Base-by-base conservation (phyloP, 1,140 invertebrate genomes). In the Brachionus rubens region DNA sequence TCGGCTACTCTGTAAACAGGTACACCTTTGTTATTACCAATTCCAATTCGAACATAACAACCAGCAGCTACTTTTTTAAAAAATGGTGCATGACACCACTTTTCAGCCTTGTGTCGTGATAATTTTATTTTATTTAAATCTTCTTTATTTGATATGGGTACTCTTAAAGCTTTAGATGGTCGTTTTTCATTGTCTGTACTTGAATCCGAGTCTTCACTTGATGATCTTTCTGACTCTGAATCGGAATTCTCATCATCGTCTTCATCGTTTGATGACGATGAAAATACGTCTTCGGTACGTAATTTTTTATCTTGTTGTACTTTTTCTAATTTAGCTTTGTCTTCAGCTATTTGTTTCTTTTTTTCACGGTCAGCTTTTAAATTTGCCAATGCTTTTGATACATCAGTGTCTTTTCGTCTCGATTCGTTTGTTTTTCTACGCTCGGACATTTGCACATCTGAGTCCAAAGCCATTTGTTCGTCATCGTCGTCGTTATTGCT, bases 31-130 rank as follows among this genome's bases (percentile, higher is more conserved):
- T 95, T 91, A 80, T 91, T 91, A 0, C 96, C 96, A 80, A 99
- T 98, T 24, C 94, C 93, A 81, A 99, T 93, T 26, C 94, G 87
- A 0, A 98, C 96, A 86, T 93, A 99, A 83, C 93, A 97, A 28
- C 95, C 95, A 77, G 88, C 88, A 1, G 92, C 92, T 2, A 94
- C 91, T 50, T 90, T 88, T 78, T 90, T 89, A 81, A 99, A 99
- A 83, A 96, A 96, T 14, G 96, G 96, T 78, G 96, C 87, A 86
- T 98, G 94, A 16, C 98, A 92, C 83, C 96, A 93, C 85, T 85
- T 89, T 85, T 97, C 94, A 82, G 98, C 87, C 86, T 96, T 96
- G 82, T 91, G 89, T 79, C 95, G 89, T 28, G 93, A 96, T 5
- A 98, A 82, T 76, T 94, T 87, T 65, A 97, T 89, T 84, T 91